These are phyloP conservation scores for Cygnus buccinator DNA, from an alignment of 2,113 vertebrate genomes.

Conservation along the genomic window DNA sequence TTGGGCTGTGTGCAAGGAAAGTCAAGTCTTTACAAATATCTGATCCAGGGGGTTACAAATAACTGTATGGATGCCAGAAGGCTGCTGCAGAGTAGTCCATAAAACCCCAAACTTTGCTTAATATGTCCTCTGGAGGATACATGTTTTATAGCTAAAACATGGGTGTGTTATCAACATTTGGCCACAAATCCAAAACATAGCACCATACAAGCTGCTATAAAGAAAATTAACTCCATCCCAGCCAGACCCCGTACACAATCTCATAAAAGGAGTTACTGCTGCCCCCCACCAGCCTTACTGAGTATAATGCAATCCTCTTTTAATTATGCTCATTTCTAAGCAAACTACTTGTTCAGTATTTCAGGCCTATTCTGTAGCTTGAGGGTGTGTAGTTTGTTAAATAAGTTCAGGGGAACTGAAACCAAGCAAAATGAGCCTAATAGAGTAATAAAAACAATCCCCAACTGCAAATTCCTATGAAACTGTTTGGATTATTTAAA, in stretches of 20 bases:
- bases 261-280: background rate
- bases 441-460: background rate
- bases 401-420: background rate
- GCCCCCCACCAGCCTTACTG: background rate
- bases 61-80: background rate
- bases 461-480: background rate
- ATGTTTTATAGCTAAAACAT: no score
- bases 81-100: background rate
- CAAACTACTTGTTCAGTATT: background rate
- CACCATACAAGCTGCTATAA: no score
- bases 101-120: background rate
- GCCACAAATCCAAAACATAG: no score
- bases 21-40: background rate
- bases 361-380: background rate
- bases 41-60: background rate
- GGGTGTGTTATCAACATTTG: no score
- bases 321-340: background rate
- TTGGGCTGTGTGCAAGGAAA: background rate
- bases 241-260: no score
- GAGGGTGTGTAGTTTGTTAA: background rate
- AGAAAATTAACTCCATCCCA: no score
- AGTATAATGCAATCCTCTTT: background rate
- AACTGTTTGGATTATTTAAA: background rate
- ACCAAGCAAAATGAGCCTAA: background rate
- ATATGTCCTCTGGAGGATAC: background rate